Evolutionary conservation across 2,113 vertebrate species (phyloP).

Genomic region (Blennius ocellaris): DNA sequence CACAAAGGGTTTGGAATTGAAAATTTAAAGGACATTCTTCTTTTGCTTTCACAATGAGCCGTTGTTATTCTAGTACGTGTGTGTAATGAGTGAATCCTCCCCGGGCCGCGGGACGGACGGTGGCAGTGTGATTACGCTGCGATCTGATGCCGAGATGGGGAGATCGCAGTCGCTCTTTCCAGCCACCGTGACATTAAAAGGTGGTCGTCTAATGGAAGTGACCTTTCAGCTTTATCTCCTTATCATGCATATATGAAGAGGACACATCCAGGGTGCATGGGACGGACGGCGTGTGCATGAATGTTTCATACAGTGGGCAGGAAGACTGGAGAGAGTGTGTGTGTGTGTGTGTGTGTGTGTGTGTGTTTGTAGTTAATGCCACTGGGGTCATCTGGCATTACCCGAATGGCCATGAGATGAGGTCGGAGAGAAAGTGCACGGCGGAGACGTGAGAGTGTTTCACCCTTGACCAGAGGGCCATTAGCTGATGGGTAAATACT

Average conservation of each 20-base stretch:
- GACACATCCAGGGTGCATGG: constrained; percentile 3
- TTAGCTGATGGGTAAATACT: constrained; percentile 68
- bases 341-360: constrained; percentile 6
- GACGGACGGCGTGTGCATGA: constrained; percentile 13
- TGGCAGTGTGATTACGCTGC: constrained; percentile 38
- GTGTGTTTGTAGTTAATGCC: constrained; percentile 46
- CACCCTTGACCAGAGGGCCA: constrained; percentile 57
- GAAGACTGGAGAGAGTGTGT: constrained; percentile 3
- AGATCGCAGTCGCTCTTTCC: constrained; percentile 60
- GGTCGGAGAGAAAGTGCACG: constrained; percentile 50
- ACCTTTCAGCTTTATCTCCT: constrained; percentile 73
- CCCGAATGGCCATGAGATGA: constrained; percentile 47
- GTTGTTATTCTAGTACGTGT: too few species aligned
- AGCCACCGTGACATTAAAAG: constrained; percentile 74
- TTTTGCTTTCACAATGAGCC: too few species aligned
- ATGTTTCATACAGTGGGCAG: constrained; percentile 18
- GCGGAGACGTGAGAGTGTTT: constrained; percentile 46
- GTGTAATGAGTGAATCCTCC: constrained; percentile 1
- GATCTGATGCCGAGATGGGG: constrained; percentile 29
- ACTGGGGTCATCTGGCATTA: constrained; percentile 49
- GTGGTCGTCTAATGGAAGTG: constrained; percentile 73
- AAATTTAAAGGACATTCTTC: too few species aligned
- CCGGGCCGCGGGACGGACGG: constrained; percentile 17
- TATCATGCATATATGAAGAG: constrained; percentile 70
- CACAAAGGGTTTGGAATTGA: too few species aligned